phyloP scores from a whole-genome alignment of 2,888 invertebrate genomes.

The Hirtodrosophila trivittata region DNA sequence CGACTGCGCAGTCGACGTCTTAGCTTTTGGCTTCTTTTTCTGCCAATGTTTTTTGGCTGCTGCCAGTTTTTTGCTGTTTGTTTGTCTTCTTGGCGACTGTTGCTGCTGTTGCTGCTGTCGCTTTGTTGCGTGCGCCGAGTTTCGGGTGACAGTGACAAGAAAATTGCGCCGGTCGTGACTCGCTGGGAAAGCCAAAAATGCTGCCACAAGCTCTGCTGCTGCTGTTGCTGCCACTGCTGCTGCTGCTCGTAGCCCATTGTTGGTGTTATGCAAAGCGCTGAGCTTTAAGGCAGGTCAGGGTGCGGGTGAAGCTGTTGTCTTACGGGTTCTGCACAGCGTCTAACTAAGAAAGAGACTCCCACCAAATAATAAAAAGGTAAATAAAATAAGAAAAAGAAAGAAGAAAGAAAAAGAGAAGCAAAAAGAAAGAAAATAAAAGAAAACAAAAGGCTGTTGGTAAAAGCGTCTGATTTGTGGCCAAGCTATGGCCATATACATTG shows the following conservation, averaged over 20 bases:
- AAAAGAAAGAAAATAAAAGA: neutral
- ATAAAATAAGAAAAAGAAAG: neutral
- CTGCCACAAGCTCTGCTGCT: constrained; percentile 17
- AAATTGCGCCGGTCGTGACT: constrained; percentile 74
- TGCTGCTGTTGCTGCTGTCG: constrained; percentile 37
- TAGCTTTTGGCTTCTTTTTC: constrained; percentile 20
- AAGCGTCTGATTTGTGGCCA: constrained; percentile 53
- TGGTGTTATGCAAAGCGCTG: constrained; percentile 50
- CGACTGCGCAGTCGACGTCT: constrained; percentile 21
- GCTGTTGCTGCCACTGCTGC: constrained; percentile 10
- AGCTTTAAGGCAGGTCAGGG: constrained; percentile 52
- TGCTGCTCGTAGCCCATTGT: constrained; percentile 4
- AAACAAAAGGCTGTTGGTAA: constrained; percentile 32
- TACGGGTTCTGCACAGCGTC: constrained; percentile 27
- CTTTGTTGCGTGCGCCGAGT: constrained; percentile 64
- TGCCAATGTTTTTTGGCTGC: constrained; percentile 17
- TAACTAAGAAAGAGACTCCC: constrained; percentile 10
- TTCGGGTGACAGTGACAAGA: constrained; percentile 70
- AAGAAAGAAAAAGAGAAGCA: neutral
- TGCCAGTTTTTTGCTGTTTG: constrained; percentile 34
- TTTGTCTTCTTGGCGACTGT: constrained; percentile 38
- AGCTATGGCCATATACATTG: constrained; percentile 38
- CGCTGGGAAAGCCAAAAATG: constrained; percentile 69
- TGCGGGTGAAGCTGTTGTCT: constrained; percentile 11
- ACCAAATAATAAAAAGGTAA: constrained; percentile 2